Conservation (phyloP, 2,888 invertebrate species). For the Agriopis leucophaearia region DNA sequence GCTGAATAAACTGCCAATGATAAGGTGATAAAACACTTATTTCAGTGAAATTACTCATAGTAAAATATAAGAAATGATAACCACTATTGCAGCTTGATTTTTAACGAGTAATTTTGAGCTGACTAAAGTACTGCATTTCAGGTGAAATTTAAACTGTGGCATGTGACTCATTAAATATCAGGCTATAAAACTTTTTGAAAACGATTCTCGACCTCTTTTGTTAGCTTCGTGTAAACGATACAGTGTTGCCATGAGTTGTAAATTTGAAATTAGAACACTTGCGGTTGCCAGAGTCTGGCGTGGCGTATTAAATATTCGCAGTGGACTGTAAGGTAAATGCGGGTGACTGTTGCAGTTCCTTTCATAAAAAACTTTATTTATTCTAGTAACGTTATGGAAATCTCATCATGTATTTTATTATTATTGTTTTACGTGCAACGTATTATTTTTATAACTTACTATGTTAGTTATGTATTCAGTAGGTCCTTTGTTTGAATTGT, state of each 20-base stretch:
- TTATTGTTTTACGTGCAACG: slow-evolving; percentile 34
- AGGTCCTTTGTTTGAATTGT: background rate
- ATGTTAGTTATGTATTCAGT: slow-evolving; percentile 5
- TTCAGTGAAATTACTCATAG: too few species aligned
- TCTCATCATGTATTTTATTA: slow-evolving; percentile 33
- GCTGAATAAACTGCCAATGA: too few species aligned
- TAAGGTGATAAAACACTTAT: too few species aligned
- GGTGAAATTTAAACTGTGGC: background rate
- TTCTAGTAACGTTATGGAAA: slow-evolving; percentile 38
- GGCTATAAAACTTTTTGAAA: slow-evolving; percentile 1
- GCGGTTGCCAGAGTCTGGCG: slow-evolving; percentile 49
- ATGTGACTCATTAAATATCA: background rate
- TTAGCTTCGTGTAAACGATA: slow-evolving; percentile 53
- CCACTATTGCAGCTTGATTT: too few species aligned
- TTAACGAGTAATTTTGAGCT: too few species aligned
- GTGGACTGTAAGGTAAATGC: slow-evolving; percentile 40
- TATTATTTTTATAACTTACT: slow-evolving; percentile 16
- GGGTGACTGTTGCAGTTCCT: slow-evolving; percentile 55
- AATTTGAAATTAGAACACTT: slow-evolving; percentile 52
- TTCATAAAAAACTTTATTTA: slow-evolving; percentile 53
- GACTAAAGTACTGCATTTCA: too few species aligned
- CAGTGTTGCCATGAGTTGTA: slow-evolving; percentile 41
- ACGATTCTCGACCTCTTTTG: background rate
- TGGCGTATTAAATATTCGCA: slow-evolving; percentile 27
- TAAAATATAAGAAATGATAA: too few species aligned